Percentiles rank a stretch among this genome's conserved stretches.
Evolutionary conservation across 2,888 invertebrate species (phyloP).

Genomic region (Xestobium rufovillosum): DNA sequence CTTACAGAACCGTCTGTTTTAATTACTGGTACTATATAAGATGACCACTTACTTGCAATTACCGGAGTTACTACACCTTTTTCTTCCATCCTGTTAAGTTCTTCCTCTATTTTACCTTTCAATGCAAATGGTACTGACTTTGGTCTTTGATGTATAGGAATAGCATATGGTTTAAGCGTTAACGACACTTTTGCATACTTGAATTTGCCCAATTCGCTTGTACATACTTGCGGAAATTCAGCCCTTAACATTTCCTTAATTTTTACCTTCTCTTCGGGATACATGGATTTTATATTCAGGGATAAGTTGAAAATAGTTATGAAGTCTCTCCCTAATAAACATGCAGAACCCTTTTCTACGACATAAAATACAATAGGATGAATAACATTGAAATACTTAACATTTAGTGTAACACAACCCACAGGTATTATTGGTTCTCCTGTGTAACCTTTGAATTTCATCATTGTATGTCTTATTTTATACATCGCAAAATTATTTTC

Average conservation of each 20-base stretch:
- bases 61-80: slow-evolving; percentile 22
- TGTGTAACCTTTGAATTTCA: not conserved
- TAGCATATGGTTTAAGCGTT: slow-evolving; percentile 12
- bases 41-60: slow-evolving; percentile 29
- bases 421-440: not conserved
- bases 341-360: not conserved
- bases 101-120: slow-evolving; percentile 8
- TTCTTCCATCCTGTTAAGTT: slow-evolving; percentile 20
- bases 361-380: not conserved
- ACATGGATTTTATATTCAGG: not conserved
- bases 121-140: slow-evolving; percentile 9
- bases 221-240: slow-evolving; percentile 9
- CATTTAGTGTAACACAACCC: not conserved
- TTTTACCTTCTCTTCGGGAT: not conserved
- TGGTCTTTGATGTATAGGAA: slow-evolving; percentile 22
- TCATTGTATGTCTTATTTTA: not conserved
- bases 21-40: slow-evolving; percentile 30
- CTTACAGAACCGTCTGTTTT: slow-evolving; percentile 24
- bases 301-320: not conserved
- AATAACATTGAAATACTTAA: not conserved
- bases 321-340: slow-evolving; percentile 1
- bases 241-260: slow-evolving; percentile 4
- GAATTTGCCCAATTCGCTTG: slow-evolving; percentile 5
- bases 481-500: not conserved
- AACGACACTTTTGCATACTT: slow-evolving; percentile 3